Evolutionary conservation across 2,113 vertebrate species (phyloP), one percentile per base, ranked within the genome.

Genomic region (Pygathrix nemaeus): DNA sequence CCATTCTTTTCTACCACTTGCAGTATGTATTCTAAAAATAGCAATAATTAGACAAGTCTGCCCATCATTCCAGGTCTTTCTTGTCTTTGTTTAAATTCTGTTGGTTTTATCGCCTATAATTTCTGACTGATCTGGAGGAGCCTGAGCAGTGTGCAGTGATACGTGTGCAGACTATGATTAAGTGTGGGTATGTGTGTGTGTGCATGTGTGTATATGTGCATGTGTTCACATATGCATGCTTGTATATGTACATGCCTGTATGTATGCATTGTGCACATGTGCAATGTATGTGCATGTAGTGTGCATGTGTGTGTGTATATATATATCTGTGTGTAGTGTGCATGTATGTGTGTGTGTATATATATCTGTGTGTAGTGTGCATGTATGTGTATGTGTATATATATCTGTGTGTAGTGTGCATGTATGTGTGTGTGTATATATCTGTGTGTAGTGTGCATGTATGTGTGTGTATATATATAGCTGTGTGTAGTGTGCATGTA

Each of bases 41-140:
- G 95, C 52, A 57, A 35, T 35, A 87, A 96, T 97, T 97, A 97
- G 86, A 95, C 70, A 91, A 43, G 80, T 84, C 96, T 97, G 92
- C 64, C 85, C 81, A 87, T 94, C 83, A 92, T 95, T 87, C 78
- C 94, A 55, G n/a, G 13, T 50, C 78, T 92, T 90, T 83, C 48
- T 96, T 93, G 73, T 70, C 43, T 96, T 97, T 82, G 80, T 97
- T 98, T 91, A 88, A 95, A 95, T 97, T 96, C 95, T 23, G 32
- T 93, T 64, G 12, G 61, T 84, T 97, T 96, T 93, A 45, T 90
- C 91, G 95, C 68, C 72, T 96, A 55, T 97, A 97, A 97, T 96
- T 94, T 96, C 92, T 90, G 72, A 90, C 61, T 95, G 83, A 96
- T 78, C 68, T 84, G 35, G 59, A 96, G 61, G 50, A 91, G 78